Conservation (phyloP, 2,888 invertebrate species). For the Nemapogon koenigi region DNA sequence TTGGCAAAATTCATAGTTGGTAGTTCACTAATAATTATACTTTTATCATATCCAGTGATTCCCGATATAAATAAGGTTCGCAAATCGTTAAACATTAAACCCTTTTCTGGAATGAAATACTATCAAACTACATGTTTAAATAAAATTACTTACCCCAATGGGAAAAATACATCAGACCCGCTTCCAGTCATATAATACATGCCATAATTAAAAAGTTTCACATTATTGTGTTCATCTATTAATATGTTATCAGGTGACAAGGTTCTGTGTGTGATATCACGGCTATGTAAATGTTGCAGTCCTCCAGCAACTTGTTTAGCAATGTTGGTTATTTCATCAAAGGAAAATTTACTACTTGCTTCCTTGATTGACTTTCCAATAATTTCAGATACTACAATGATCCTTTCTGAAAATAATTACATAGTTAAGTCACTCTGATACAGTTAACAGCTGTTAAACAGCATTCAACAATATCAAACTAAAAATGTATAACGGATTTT, state of each 20-base stretch:
- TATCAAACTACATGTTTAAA: constrained; percentile 12
- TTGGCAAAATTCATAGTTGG: too few species aligned
- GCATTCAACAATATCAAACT: too few species aligned
- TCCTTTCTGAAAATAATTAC: constrained; percentile 76
- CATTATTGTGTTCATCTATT: constrained; percentile 71
- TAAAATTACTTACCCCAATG: constrained; percentile 77
- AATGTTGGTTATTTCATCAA: constrained; percentile 66
- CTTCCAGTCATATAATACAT: constrained; percentile 88
- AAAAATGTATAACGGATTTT: too few species aligned
- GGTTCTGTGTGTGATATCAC: constrained; percentile 79
- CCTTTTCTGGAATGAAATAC: too few species aligned
- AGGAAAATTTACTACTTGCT: constrained; percentile 39
- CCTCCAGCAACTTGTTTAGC: constrained; percentile 77
- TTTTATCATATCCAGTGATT: too few species aligned
- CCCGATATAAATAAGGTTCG: too few species aligned
- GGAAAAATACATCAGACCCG: constrained; percentile 89
- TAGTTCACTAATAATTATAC: too few species aligned
- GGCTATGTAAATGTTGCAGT: constrained; percentile 73
- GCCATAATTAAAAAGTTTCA: constrained; percentile 94
- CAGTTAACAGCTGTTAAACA: too few species aligned
- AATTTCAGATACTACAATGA: constrained; percentile 83
- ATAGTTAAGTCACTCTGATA: too few species aligned
- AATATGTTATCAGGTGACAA: constrained; percentile 85
- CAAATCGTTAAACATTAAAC: too few species aligned
- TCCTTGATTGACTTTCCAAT: constrained; percentile 72